These are phyloP conservation scores for Eolophus roseicapilla DNA, from an alignment of 2,113 vertebrate species.

Conservation along the genomic window DNA sequence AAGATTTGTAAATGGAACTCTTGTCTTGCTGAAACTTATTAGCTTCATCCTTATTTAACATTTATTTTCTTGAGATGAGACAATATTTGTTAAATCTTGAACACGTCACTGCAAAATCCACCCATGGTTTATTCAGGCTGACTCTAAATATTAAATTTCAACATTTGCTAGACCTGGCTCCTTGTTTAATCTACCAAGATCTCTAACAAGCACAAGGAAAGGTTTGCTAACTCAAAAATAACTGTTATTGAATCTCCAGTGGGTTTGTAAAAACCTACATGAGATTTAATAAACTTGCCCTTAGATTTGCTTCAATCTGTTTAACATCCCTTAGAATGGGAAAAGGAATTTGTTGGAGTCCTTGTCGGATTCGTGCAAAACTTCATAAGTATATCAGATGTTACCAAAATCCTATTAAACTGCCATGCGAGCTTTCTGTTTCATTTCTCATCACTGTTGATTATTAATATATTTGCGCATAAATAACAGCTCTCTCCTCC, in stretches of 20 bases:
- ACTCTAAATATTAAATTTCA: constrained; percentile 63
- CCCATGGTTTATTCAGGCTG: constrained; percentile 56
- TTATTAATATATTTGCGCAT: constrained; percentile 38
- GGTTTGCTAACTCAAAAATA: constrained; percentile 55
- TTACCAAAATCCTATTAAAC: constrained; percentile 47
- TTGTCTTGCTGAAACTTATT: constrained; percentile 56
- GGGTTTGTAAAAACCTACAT: constrained; percentile 54
- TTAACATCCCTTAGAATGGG: constrained; percentile 39
- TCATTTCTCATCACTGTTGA: constrained; percentile 27
- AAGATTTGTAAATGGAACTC: constrained; percentile 65
- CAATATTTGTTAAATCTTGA: constrained; percentile 65
- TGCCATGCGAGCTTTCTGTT: constrained; percentile 2
- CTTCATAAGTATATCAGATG: not conserved
- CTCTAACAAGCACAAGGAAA: constrained; percentile 16
- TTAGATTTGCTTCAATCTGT: constrained; percentile 41
- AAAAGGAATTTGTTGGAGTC: constrained; percentile 12
- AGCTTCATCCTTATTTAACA: constrained; percentile 48
- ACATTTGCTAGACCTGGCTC: constrained; percentile 35
- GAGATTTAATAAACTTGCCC: constrained; percentile 59
- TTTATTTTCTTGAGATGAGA: constrained; percentile 64
- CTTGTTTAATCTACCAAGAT: constrained; percentile 52
- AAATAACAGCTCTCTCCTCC: not conserved
- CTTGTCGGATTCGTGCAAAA: not conserved
- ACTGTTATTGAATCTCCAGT: constrained; percentile 29
- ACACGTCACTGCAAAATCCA: constrained; percentile 40